phyloP scores from a whole-genome alignment of 2,888 invertebrate genomes.

The Orthonevra nobilis region DNA sequence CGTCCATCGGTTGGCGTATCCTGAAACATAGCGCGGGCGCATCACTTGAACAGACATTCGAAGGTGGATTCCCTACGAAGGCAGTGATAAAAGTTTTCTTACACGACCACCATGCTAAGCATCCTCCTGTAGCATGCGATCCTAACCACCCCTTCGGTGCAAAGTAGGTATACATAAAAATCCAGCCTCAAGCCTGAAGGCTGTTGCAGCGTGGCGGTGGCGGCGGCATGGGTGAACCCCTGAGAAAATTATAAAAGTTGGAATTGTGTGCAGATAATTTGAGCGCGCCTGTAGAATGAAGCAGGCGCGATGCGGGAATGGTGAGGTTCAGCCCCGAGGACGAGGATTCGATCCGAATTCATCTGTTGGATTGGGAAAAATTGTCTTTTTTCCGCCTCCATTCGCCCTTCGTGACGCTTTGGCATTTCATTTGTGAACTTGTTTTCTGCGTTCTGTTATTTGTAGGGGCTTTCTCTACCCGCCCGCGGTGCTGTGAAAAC shows the following conservation, averaged over 20 bases:
- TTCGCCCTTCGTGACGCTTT: neutral
- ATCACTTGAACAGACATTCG: no score
- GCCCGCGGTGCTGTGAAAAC: constrained; percentile 1
- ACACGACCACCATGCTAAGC: neutral
- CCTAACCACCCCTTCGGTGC: neutral
- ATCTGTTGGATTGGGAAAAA: constrained; percentile 21
- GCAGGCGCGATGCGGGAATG: neutral
- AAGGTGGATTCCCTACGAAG: no score
- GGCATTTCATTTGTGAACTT: constrained; percentile 36
- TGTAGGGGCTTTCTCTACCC: neutral
- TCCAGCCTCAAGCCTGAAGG: no score
- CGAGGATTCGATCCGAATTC: constrained; percentile 30
- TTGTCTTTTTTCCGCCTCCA: neutral
- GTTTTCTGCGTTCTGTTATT: constrained; percentile 34
- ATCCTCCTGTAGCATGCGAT: neutral
- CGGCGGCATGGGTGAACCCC: constrained; percentile 2
- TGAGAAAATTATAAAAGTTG: constrained; percentile 30
- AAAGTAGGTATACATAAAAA: constrained; percentile 36
- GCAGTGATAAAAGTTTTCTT: no score
- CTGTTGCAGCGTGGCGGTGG: no score
- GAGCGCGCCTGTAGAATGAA: no score
- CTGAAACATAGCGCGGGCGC: no score
- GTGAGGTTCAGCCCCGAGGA: neutral
- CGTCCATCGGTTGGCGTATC: no score
- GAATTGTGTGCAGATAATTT: constrained; percentile 40